A percentile compares a stretch with the other conserved stretches of the same genome.
Evolutionary conservation across 1,140 invertebrate genomes (phyloP).

Genomic region (Lepidurus apus): DNA sequence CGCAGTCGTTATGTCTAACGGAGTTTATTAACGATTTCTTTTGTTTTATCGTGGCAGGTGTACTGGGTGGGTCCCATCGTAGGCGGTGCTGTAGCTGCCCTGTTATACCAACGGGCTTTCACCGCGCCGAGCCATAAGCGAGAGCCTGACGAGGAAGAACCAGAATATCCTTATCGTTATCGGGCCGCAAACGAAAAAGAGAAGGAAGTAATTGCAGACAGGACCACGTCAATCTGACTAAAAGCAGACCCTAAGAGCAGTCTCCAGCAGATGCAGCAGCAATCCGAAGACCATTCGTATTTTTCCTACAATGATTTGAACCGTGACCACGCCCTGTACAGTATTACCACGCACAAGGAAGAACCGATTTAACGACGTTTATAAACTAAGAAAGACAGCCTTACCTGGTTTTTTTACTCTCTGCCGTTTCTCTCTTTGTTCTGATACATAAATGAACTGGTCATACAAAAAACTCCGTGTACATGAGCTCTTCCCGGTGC

Average conservation of each 20-base stretch:
- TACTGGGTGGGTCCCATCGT: slow-evolving; percentile 82
- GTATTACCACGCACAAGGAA: not conserved
- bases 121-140: slow-evolving; percentile 50
- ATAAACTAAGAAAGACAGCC: not conserved
- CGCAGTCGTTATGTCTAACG: no score
- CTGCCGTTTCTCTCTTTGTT: not conserved
- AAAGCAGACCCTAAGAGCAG: not conserved
- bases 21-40: not conserved
- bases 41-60: slow-evolving; percentile 51
- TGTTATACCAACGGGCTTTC: slow-evolving; percentile 69
- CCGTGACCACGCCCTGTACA: slow-evolving; percentile 12
- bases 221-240: slow-evolving; percentile 32
- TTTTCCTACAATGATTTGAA: not conserved
- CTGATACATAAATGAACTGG: not conserved
- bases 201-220: slow-evolving; percentile 32
- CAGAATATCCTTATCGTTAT: slow-evolving; percentile 29
- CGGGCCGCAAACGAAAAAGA: slow-evolving; percentile 26
- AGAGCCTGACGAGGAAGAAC: slow-evolving; percentile 49
- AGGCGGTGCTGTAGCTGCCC: slow-evolving; percentile 67
- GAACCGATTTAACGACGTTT: not conserved
- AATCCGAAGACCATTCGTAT: not conserved
- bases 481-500: no score
- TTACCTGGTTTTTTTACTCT: not conserved
- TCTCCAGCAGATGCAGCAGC: not conserved
- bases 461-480: not conserved